These are phyloP conservation scores for Lepidurus couesii DNA, from an alignment of 1,140 invertebrate species.

Conservation along the genomic window DNA sequence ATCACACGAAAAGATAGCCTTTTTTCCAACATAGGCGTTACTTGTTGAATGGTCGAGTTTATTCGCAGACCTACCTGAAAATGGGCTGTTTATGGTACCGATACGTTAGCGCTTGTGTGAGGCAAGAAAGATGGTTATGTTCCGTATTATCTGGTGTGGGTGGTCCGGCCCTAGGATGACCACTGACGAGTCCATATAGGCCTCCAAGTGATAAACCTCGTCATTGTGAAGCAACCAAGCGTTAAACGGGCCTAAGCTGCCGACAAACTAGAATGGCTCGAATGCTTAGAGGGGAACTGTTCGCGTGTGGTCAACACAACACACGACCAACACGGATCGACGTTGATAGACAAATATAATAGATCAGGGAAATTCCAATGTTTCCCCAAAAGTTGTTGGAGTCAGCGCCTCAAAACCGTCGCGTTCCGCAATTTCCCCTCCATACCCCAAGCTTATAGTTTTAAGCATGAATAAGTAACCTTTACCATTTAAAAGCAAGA, in stretches of 20 bases:
- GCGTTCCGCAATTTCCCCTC: not conserved
- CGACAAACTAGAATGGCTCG: slow-evolving; percentile 6
- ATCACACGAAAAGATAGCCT: not conserved
- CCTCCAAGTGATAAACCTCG: slow-evolving; percentile 9
- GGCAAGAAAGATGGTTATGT: slow-evolving; percentile 15
- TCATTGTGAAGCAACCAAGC: slow-evolving; percentile 6
- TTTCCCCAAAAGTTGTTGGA: not conserved
- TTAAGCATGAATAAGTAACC: slow-evolving; percentile 22
- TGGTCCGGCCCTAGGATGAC: slow-evolving; percentile 9
- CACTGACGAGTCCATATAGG: slow-evolving; percentile 9
- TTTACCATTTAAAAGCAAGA: not conserved
- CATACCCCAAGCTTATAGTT: not conserved
- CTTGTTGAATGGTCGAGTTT: slow-evolving; percentile 12
- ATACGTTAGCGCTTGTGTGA: not conserved
- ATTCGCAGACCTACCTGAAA: slow-evolving; percentile 10
- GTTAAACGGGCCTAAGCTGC: slow-evolving; percentile 17
- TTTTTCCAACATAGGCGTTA: not conserved
- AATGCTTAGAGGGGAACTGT: not conserved
- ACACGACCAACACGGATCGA: slow-evolving; percentile 16
- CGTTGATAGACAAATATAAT: slow-evolving; percentile 1
- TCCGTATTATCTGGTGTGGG: slow-evolving; percentile 9
- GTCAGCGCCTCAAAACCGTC: not conserved
- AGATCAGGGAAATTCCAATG: slow-evolving; percentile 14
- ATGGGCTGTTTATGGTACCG: not conserved
- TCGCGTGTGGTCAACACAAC: slow-evolving; percentile 18